Conservation (phyloP, 2,113 vertebrate species). For the Salvator merianae region DNA sequence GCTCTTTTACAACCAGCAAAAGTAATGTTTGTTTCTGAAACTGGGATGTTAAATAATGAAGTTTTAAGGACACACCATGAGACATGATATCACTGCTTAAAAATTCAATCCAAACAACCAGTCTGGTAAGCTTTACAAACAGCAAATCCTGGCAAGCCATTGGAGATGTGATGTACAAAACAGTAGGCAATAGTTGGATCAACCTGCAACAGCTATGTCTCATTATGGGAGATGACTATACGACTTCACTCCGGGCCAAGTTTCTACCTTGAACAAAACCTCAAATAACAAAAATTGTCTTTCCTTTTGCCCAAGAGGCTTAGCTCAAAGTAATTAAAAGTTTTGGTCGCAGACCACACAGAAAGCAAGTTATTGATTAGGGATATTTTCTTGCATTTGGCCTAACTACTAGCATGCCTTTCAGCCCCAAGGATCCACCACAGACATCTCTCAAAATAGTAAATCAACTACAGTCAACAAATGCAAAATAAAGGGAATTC, state of each 20-base stretch:
- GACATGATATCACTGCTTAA: slow-evolving; percentile 78
- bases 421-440: slow-evolving; percentile 9
- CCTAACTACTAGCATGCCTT: not conserved
- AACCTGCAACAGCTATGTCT: slow-evolving; percentile 61
- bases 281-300: slow-evolving; percentile 24
- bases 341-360: slow-evolving; percentile 69
- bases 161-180: slow-evolving; percentile 78
- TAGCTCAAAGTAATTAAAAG: slow-evolving; percentile 32
- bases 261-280: slow-evolving; percentile 57
- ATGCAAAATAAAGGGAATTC: slow-evolving; percentile 14
- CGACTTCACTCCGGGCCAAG: slow-evolving; percentile 70
- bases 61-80: slow-evolving; percentile 70
- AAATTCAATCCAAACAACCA: slow-evolving; percentile 77
- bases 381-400: slow-evolving; percentile 36
- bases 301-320: slow-evolving; percentile 40
- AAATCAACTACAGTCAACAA: not conserved
- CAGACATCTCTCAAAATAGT: slow-evolving; percentile 1
- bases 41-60: slow-evolving; percentile 50
- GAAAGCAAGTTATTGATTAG: not conserved
- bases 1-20: slow-evolving; percentile 30
- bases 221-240: slow-evolving; percentile 70
- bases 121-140: slow-evolving; percentile 74
- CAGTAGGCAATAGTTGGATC: slow-evolving; percentile 81
- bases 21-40: slow-evolving; percentile 36
- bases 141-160: slow-evolving; percentile 74